Evolutionary conservation across 2,888 invertebrate species (phyloP).

Genomic region (Xestia rhomboidea): DNA sequence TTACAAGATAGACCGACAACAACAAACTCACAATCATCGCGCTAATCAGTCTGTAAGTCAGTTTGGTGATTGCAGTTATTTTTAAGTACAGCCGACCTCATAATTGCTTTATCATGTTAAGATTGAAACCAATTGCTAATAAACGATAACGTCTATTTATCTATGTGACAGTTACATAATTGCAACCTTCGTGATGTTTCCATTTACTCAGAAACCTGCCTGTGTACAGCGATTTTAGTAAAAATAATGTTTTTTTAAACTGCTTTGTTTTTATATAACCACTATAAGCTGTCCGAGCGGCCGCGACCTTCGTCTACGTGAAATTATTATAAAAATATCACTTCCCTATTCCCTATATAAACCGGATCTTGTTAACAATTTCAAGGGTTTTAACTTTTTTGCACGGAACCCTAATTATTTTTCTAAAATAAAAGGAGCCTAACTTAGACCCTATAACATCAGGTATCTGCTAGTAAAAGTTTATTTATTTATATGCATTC

Average conservation of each 20-base stretch:
- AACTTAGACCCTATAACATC: too few species aligned
- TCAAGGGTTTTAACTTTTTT: too few species aligned
- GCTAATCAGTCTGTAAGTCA: background rate
- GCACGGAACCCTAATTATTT: too few species aligned
- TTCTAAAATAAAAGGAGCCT: too few species aligned
- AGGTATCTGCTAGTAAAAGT: too few species aligned
- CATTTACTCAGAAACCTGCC: background rate
- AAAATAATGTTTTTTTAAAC: background rate
- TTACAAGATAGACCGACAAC: constrained; percentile 2
- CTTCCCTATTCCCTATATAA: too few species aligned
- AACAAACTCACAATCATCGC: background rate
- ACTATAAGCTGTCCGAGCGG: too few species aligned
- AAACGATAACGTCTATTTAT: background rate
- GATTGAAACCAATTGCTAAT: background rate
- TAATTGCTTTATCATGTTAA: background rate
- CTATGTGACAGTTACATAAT: background rate
- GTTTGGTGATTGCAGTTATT: background rate
- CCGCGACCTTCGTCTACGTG: too few species aligned
- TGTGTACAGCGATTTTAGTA: background rate
- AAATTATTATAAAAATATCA: too few species aligned
- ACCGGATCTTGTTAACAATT: too few species aligned
- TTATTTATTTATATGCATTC: too few species aligned
- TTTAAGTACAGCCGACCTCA: background rate
- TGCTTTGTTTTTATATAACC: background rate
- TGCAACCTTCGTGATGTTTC: background rate